phyloP scores from a whole-genome alignment of 2,797 vertebrate species.

The Silurus aristotelis region DNA sequence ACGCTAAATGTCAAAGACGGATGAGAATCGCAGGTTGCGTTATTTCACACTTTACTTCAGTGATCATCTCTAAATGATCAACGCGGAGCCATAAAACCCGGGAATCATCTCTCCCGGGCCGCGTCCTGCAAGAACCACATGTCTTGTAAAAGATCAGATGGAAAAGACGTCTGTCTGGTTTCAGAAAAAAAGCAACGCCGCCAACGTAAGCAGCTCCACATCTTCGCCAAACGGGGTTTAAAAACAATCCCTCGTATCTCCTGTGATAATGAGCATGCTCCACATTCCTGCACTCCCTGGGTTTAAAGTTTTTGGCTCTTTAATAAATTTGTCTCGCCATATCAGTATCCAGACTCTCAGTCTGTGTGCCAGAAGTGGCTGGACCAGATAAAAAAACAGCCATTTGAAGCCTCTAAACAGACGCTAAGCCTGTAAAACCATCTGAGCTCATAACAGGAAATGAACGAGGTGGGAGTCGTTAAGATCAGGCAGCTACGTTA shows the following conservation, averaged over 20 bases:
- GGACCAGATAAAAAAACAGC: constrained; percentile 46
- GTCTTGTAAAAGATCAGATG: constrained; percentile 45
- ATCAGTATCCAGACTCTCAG: constrained; percentile 47
- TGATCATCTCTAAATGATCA: constrained; percentile 61
- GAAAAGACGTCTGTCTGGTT: constrained; percentile 60
- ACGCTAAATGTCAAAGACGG: constrained; percentile 63
- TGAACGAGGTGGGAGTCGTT: constrained; percentile 17
- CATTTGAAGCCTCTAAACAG: constrained; percentile 50
- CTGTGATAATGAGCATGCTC: constrained; percentile 50
- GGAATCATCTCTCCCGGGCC: constrained; percentile 47
- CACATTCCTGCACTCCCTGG: constrained; percentile 42
- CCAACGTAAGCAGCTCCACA: constrained; percentile 52
- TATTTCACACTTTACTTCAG: constrained; percentile 65
- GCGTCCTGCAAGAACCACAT: constrained; percentile 51
- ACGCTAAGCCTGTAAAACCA: constrained; percentile 46
- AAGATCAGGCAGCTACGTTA: constrained; percentile 9
- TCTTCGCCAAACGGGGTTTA: constrained; percentile 47
- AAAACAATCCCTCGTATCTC: constrained; percentile 44
- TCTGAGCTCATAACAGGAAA: constrained; percentile 29
- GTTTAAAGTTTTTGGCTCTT: constrained; percentile 43
- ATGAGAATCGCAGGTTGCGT: constrained; percentile 66
- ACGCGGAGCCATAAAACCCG: constrained; percentile 51
- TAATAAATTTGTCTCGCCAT: constrained; percentile 45
- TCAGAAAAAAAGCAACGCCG: constrained; percentile 58
- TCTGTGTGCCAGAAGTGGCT: constrained; percentile 36